A percentile compares a stretch with the other conserved stretches of the same genome.
These are phyloP conservation scores for Euplagia quadripunctaria DNA, from an alignment of 2,888 invertebrate species.

Conservation along the genomic window DNA sequence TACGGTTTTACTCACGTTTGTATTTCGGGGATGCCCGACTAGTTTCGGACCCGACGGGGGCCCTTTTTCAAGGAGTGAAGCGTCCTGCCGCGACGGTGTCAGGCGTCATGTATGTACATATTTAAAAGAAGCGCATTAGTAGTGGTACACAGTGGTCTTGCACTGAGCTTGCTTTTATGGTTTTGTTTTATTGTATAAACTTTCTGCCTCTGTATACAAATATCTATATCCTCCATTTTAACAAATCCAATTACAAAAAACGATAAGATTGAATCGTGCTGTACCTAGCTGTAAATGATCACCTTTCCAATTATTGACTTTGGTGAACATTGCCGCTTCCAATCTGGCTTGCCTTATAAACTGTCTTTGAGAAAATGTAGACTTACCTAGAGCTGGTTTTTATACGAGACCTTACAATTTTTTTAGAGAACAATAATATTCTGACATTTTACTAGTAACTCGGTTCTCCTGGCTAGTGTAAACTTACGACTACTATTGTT, in stretches of 20 bases:
- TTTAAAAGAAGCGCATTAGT: not conserved
- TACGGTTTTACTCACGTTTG: too few species aligned
- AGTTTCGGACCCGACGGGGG: too few species aligned
- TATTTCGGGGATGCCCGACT: too few species aligned
- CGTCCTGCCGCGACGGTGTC: too few species aligned
- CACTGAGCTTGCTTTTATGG: not conserved
- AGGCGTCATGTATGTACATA: too few species aligned
- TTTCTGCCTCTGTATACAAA: not conserved
- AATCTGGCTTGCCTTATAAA: not conserved
- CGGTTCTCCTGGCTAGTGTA: too few species aligned
- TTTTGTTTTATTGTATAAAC: not conserved
- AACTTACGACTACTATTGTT: too few species aligned
- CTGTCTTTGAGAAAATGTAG: not conserved
- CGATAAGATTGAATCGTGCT: not conserved
- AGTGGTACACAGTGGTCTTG: too few species aligned
- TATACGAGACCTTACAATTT: not conserved
- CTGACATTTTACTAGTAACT: too few species aligned
- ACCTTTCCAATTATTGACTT: slow-evolving; percentile 3
- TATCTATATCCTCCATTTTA: not conserved
- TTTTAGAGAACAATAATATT: not conserved
- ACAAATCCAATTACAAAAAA: slow-evolving; percentile 1
- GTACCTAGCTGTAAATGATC: not conserved
- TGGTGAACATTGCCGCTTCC: not conserved
- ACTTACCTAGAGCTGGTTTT: not conserved
- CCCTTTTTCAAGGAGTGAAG: too few species aligned